Evolutionary conservation across 1,140 invertebrate species (phyloP), one percentile per base, ranked within the genome.

Genomic region (Sminthurinus signatus): DNA sequence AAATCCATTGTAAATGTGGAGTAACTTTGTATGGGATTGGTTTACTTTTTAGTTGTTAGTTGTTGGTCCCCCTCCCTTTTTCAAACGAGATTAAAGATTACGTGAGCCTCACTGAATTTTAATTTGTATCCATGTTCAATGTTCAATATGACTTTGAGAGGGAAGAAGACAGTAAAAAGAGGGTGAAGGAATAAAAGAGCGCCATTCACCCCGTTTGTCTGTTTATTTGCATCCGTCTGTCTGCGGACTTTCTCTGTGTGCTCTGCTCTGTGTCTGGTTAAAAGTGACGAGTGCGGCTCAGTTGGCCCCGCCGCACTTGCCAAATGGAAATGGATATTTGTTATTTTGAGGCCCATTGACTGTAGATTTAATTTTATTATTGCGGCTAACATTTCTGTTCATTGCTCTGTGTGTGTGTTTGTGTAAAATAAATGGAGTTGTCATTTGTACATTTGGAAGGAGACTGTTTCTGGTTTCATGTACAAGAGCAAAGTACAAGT

Each of bases 291-390:
- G 44, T 48, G 44, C 39, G 39, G n/a, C 23, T 48, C 44, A 48
- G 44, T 48, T 25, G n/a, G 44, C 44, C 23, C 4, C 48, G 42
- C 52, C 23, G 23, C 48, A 54, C 52, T 56, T 48, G 51, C 61
- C 52, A 62, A 62, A 62, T 56, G 51, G 61, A 56, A 56, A 62
- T 56, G 32, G 52, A 46, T 48, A 48, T 62, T 62, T 55, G 52
- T 56, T 62, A 62, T 62, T 62, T 55, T 62, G 51, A 56, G 39
- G 50, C 27, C 32, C 55, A 56, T 67, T 67, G 51, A 25, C 48
- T 57, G n/a, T 25, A 39, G 43, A 39, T 62, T 55, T 32, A 52
- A 62, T 56, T 36, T 62, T 62, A 62, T 62, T 55, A 62, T 62
- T 62, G 52, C 61, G 52, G 52, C 31, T 52, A 60, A n/a, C n/a